Evolutionary conservation across 2,797 vertebrate genomes (phyloP).

Genomic region (Acanthurus tractus): DNA sequence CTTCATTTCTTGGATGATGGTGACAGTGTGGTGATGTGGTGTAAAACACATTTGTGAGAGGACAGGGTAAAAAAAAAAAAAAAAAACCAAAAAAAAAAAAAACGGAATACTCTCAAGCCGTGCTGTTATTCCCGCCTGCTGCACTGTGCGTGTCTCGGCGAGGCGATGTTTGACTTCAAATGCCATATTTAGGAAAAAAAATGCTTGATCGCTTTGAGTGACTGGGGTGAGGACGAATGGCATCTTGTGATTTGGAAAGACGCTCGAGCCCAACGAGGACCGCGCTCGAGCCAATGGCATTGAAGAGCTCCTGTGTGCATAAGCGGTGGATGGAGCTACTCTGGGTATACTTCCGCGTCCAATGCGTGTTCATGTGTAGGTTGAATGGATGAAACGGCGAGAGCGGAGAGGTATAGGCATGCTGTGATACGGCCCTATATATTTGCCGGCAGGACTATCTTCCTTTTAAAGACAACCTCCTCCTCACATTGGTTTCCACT

Average conservation of each 20-base stretch:
- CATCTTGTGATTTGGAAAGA: slow-evolving; percentile 39
- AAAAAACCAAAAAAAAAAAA: not conserved
- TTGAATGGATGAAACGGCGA: slow-evolving; percentile 83
- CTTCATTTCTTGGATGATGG: slow-evolving; percentile 1
- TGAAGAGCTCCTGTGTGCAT: slow-evolving; percentile 46
- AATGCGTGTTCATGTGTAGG: slow-evolving; percentile 80
- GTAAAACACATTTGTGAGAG: slow-evolving; percentile 23
- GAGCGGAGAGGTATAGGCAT: slow-evolving; percentile 89
- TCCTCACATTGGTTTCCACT: slow-evolving; percentile 84
- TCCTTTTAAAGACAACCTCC: slow-evolving; percentile 90
- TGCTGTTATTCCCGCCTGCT: slow-evolving; percentile 51
- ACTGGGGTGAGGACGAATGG: slow-evolving; percentile 75
- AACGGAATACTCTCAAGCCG: slow-evolving; percentile 13
- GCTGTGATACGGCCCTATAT: slow-evolving; percentile 92
- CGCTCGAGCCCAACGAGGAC: slow-evolving; percentile 38
- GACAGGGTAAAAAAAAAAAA: not conserved
- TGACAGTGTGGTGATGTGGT: slow-evolving; percentile 20
- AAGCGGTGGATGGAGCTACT: slow-evolving; percentile 67
- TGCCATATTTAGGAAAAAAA: slow-evolving; percentile 73
- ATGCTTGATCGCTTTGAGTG: slow-evolving; percentile 71
- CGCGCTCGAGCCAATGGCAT: slow-evolving; percentile 82
- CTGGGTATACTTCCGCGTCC: slow-evolving; percentile 88
- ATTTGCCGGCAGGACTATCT: slow-evolving; percentile 90
- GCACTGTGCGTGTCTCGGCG: slow-evolving; percentile 47
- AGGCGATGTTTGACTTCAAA: slow-evolving; percentile 75